A percentile compares a stretch with the other conserved stretches of the same genome.
Conservation (phyloP, 2,113 vertebrate genomes). For the Delphinus delphis region DNA sequence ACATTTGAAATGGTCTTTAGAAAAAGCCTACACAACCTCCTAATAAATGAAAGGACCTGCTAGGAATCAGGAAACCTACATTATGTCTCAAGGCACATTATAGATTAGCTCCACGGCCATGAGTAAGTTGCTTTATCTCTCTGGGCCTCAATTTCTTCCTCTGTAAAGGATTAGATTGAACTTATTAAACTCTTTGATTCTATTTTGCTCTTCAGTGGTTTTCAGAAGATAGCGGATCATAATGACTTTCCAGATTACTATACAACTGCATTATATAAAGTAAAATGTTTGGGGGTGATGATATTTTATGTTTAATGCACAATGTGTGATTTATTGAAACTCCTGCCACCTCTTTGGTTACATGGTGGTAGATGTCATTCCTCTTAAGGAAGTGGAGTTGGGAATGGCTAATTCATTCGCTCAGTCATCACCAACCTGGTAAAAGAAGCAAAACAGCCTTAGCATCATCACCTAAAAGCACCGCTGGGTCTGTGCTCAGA, state of each 20-base stretch:
- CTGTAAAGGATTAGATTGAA: neutral
- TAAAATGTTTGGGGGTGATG: slow-evolving; percentile 2
- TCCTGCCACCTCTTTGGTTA: neutral
- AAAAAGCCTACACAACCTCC: neutral
- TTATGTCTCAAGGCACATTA: neutral
- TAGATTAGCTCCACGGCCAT: neutral
- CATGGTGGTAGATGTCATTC: neutral
- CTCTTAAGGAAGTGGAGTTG: neutral
- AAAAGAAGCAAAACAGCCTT: neutral
- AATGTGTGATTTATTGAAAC: neutral
- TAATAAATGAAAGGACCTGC: neutral
- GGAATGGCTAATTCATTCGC: neutral
- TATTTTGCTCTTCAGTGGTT: neutral
- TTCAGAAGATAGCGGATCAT: slow-evolving; percentile 12
- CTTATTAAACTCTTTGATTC: neutral
- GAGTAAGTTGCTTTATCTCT: neutral
- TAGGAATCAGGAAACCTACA: neutral
- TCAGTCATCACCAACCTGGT: neutral
- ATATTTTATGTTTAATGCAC: neutral
- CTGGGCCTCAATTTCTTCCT: neutral
- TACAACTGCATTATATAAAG: neutral
- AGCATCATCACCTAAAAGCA: neutral
- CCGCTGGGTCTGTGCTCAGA: neutral
- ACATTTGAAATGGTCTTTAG: neutral
- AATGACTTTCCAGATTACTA: neutral